Evolutionary conservation across 2,888 invertebrate genomes (phyloP), one percentile per base, ranked within the genome.

Genomic region (Drosophila quinaria): DNA sequence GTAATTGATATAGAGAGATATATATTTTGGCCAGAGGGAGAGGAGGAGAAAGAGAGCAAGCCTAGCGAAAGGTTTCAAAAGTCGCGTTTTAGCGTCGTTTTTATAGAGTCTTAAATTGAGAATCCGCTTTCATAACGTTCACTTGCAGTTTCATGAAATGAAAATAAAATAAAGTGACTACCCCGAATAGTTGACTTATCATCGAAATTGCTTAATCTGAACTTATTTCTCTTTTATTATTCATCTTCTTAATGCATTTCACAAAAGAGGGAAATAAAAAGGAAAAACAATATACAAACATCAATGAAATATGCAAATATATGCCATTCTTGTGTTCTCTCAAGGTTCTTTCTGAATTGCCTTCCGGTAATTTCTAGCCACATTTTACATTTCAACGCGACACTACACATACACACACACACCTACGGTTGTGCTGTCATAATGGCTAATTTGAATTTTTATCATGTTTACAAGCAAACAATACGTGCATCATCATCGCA

Each of bases 381-480:
- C 80, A 87, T 87, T 85, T 85, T 77, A 80, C 78, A 78, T 80
- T 85, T 87, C 78, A 82, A 76, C 87, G 64, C 68, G 77, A 63
- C 69, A 73, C 42, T 47, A 68, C 44, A 59, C 42, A 22, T 22
- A 22, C 58, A 49, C 52, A 52, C 68, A 55, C 13, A 59, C 29
- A 41, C 50, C 37, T 68, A 42, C 39, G 66, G 47, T 61, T 70
- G 70, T 64, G 70, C 75, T 77, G 72, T 73, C 80, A 81, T 85
- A 87, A 85, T 84, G 87, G 88, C 86, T 87, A 87, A 87, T 87
- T 87, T 87, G 83, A 87, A 87, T 87, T 87, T 88, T 87, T 87
- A 87, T 88, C 86, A 86, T 88, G 86, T 88, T 87, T 86, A 88
- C 86, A 85, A 86, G 86, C 88, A 82, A 85, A 86, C 86, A 86